A percentile compares a stretch with the other conserved stretches of the same genome.
Evolutionary conservation across 1,140 invertebrate genomes (phyloP).

Genomic region (Drosophila teissieri): DNA sequence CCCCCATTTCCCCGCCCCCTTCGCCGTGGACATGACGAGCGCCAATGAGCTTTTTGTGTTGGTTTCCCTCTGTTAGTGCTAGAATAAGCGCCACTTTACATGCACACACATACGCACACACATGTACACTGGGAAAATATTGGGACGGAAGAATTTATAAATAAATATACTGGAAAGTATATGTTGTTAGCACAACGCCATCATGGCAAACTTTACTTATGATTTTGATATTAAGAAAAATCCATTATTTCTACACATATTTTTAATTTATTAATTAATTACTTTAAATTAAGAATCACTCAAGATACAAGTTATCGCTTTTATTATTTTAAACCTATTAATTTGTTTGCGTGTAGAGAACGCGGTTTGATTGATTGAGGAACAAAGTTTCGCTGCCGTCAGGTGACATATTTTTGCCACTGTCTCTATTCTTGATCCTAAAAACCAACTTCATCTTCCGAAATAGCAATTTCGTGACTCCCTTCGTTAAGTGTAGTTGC

Average conservation of each 20-base stretch:
- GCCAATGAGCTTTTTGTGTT: slow-evolving; percentile 64
- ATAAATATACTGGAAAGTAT: too few species aligned
- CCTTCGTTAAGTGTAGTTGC: background rate
- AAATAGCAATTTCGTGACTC: background rate
- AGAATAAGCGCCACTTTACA: slow-evolving; percentile 72
- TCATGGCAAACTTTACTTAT: too few species aligned
- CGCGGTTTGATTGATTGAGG: background rate
- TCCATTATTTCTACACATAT: too few species aligned
- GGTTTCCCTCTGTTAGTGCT: slow-evolving; percentile 54
- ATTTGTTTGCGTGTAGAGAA: background rate
- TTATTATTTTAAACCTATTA: background rate
- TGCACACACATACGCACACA: slow-evolving; percentile 26
- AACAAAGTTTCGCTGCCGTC: background rate
- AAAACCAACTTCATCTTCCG: background rate
- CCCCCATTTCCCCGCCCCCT: background rate
- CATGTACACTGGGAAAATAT: background rate
- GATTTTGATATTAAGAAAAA: too few species aligned
- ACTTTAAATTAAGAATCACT: too few species aligned
- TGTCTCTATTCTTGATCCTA: background rate
- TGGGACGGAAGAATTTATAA: background rate
- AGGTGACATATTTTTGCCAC: background rate
- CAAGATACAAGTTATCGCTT: too few species aligned
- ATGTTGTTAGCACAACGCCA: too few species aligned
- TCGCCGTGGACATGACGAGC: slow-evolving; percentile 32
- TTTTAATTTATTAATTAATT: too few species aligned